phyloP scores from a whole-genome alignment of 2,113 vertebrate species.

The Apaloderma vittatum region DNA sequence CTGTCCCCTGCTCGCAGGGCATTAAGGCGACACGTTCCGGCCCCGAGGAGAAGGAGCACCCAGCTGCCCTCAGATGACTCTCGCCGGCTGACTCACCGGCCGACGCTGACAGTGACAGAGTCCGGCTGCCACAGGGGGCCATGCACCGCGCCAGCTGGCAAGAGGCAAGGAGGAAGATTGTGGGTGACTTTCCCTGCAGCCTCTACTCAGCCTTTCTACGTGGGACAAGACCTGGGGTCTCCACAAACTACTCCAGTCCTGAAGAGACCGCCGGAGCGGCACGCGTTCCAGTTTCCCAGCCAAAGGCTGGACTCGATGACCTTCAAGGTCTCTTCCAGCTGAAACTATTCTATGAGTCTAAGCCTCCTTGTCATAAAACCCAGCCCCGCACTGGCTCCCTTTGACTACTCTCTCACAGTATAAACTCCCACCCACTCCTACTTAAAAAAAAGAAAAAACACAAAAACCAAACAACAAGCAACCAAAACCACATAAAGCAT shows the following conservation, averaged over 20 bases:
- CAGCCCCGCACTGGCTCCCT: not conserved
- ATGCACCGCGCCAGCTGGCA: not conserved
- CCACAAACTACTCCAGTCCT: not conserved
- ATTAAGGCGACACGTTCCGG: constrained; percentile 2
- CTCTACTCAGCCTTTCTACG: not conserved
- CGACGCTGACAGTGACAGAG: not conserved
- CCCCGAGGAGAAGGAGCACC: constrained; percentile 24
- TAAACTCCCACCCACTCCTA: not conserved
- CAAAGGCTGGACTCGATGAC: no score
- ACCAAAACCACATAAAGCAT: not conserved
- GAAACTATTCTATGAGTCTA: no score
- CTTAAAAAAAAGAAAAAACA: not conserved
- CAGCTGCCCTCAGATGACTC: constrained; percentile 10
- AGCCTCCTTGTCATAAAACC: not conserved
- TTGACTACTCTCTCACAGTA: not conserved
- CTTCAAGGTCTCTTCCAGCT: no score
- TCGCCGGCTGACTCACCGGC: not conserved
- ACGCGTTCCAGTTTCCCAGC: not conserved
- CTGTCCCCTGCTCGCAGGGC: not conserved
- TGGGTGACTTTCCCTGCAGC: not conserved
- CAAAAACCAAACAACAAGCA: not conserved
- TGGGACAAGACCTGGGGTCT: not conserved
- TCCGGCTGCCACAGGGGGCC: not conserved
- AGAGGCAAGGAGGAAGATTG: not conserved
- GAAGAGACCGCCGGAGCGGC: not conserved